Evolutionary conservation across 2,888 invertebrate species (phyloP), one percentile per base, ranked within the genome.

Genomic region (Drosophila kuntzei): DNA sequence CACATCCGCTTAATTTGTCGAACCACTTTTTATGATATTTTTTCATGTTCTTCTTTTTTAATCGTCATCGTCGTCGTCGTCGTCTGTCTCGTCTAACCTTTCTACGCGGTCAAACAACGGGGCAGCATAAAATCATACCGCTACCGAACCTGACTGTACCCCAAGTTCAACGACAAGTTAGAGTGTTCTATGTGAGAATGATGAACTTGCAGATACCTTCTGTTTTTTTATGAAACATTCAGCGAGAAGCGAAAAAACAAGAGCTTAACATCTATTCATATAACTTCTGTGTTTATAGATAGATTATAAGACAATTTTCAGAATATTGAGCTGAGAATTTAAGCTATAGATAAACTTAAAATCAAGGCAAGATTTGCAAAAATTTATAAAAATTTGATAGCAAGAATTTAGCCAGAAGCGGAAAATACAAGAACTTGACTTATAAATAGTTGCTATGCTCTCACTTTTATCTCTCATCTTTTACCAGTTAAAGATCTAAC

Each of bases 1-100:
- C 66, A 86, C 89, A 84, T 88, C 83, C 89, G 83, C 78, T 78
- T 80, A 66, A 80, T 79, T 79, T 77, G 74, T 74, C 59, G 61
- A 68, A 64, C 50, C 58, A 78, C 54, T 57, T 79, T 79, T 69
- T 53, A 55, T 51, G 37, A 44, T 50, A 11, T 20, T 34, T 49
- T n/a, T 51, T 18, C 22, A n/a, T 50, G 34, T 39, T 49, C 7
- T 47, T 53, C 9, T 18, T 43, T 36, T 49, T 49, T 44, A 72
- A 66, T 57, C 78, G 49, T 78, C 73, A 60, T 63, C 59, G 25
- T 71, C 62, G 41, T 73, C 41, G 57, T 60, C 41, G 37, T 36
- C 50, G 16, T 67, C 14, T 34, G 37, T 37, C 43, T 57, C 46
- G 43, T 77, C 49, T 67, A 60, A 68, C 63, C 60, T 73, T 55